Percentiles rank a stretch among this genome's conserved stretches.
These are phyloP conservation scores for Physeter macrocephalus DNA, from an alignment of 2,113 vertebrate species.

Conservation along the genomic window DNA sequence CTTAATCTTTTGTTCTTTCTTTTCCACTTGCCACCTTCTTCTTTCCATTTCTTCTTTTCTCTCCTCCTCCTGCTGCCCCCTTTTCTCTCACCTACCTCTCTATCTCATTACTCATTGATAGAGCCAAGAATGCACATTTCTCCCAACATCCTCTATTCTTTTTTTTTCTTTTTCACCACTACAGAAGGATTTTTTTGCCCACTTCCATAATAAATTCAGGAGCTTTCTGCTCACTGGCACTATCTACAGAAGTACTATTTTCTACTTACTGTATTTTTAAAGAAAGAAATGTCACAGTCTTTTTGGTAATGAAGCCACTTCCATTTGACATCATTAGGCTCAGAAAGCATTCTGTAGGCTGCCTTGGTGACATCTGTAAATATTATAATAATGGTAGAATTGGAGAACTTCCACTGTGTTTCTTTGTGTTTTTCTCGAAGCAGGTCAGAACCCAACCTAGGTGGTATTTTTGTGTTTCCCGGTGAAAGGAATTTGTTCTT, in stretches of 20 bases:
- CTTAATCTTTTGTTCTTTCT: not conserved
- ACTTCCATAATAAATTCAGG: not conserved
- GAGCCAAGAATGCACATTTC: not conserved
- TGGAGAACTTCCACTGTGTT: not conserved
- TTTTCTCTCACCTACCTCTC: not conserved
- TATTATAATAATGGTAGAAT: not conserved
- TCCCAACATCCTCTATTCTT: not conserved
- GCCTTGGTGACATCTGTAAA: slow-evolving; percentile 20
- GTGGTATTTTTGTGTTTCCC: slow-evolving; percentile 7
- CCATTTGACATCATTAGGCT: not conserved
- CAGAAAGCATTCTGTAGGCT: not conserved
- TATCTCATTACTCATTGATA: not conserved
- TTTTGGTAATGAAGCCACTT: slow-evolving; percentile 32
- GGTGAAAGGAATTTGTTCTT: slow-evolving; percentile 29
- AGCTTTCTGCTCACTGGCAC: not conserved
- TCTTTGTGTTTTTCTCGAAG: slow-evolving; percentile 48
- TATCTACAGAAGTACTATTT: not conserved
- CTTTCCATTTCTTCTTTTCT: not conserved
- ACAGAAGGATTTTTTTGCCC: not conserved
- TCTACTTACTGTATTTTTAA: not conserved
- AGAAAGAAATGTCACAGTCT: slow-evolving; percentile 11
- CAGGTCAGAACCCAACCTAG: not conserved
- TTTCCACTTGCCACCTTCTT: not conserved
- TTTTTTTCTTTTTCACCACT: not conserved
- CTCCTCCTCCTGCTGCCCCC: not conserved